Evolutionary conservation across 2,113 vertebrate genomes (phyloP), one percentile per base, ranked within the genome.

Genomic region (Psammodynastes pulverulentus): DNA sequence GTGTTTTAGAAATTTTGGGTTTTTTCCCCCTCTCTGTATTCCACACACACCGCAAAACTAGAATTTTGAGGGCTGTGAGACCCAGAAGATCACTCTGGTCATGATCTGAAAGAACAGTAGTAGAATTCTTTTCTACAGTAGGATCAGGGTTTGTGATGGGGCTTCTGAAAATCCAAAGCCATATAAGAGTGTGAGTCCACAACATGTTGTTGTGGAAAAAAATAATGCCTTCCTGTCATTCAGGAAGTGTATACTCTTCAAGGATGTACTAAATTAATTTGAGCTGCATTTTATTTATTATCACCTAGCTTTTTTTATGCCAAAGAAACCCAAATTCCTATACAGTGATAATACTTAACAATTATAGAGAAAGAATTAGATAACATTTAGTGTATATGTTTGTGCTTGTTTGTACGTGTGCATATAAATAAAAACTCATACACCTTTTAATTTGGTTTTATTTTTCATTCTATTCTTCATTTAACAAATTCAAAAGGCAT

Each of bases 81-180:
- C 34, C 72, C 34, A 21, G 72, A 17, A 17, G 39, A 43, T 43
- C 17, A 43, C 1, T 43, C 34, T 9, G 17, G 17, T 43, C 17
- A 43, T 79, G 19, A 43, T 43, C 17, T 43, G 17, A 43, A 79
- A 79, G 34, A 79, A 43, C 34, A 39, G 67, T 17, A 79, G 17
- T 79, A 79, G 17, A 79, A 19, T 15, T 4, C 21, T 8, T 79
- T 79, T 21, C 34, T 79, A 43, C 34, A 79, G 6, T 17, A 43
- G 34, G 34, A 21, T 21, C 13, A 39, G 15, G 15, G 13, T 72
- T 72, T 72, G 67, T 72, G 67, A 5, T 5, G 0, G 0, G 17
- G 9, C 24, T 2, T 1, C 23, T 17, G 17, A 51, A 43, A 45
- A 17, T 90, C 24, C 15, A 43, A 0, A 0, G 24, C 6, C 5